Evolutionary conservation across 2,888 invertebrate species (phyloP).

Genomic region (Rhagonycha fulva): DNA sequence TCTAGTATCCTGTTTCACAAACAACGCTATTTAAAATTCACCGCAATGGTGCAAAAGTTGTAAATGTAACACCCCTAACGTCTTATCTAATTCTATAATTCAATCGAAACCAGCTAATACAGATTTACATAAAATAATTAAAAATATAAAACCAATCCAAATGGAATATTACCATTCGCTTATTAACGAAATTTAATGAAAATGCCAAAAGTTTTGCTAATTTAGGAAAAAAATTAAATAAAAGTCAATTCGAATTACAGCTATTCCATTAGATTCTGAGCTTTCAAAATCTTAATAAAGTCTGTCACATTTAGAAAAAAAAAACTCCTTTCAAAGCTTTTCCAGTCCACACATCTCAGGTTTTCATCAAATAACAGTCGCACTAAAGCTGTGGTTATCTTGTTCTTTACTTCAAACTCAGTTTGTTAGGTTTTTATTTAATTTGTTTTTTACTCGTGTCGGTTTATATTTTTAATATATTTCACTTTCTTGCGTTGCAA

Average conservation of each 20-base stretch:
- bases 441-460: not conserved
- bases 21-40: slow-evolving; percentile 45
- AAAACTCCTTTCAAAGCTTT: not conserved
- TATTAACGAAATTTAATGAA: not conserved
- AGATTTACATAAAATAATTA: slow-evolving; percentile 45
- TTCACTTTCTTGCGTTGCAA: not conserved
- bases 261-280: not conserved
- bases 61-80: slow-evolving; percentile 47
- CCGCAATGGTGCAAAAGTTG: slow-evolving; percentile 45
- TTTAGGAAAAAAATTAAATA: no score
- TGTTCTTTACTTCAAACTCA: not conserved
- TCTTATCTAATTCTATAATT: slow-evolving; percentile 46
- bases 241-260: no score
- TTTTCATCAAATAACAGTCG: not conserved
- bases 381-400: not conserved
- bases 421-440: not conserved
- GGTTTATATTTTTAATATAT: not conserved
- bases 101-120: slow-evolving; percentile 42
- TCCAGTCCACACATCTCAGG: not conserved
- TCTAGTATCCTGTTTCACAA: slow-evolving; percentile 38
- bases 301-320: not conserved
- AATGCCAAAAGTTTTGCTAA: not conserved
- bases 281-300: not conserved
- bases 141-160: slow-evolving; percentile 12
- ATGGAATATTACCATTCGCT: not conserved